These are phyloP conservation scores for Peromyscus eremicus DNA, from an alignment of 2,797 vertebrate genomes.

Conservation along the genomic window DNA sequence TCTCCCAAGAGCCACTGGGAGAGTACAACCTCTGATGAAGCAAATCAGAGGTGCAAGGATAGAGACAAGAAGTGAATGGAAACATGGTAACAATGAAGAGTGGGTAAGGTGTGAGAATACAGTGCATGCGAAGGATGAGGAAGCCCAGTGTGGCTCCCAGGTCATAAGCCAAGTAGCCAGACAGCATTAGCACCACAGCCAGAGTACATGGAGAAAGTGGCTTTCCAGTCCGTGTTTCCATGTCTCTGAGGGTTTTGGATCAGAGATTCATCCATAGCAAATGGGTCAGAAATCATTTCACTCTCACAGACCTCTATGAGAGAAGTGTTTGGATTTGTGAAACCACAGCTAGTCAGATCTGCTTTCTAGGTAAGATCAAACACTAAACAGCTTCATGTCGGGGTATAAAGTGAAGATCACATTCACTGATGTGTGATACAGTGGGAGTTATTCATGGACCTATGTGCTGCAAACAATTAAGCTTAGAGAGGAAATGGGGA, in stretches of 20 bases:
- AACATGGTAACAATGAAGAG: neutral
- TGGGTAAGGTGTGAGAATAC: neutral
- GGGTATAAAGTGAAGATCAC: neutral
- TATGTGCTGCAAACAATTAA: neutral
- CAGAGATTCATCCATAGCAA: neutral
- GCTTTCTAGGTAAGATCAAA: neutral
- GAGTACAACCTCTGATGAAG: neutral
- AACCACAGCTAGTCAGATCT: neutral
- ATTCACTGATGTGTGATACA: neutral
- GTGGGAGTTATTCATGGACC: neutral
- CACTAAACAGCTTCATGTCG: neutral
- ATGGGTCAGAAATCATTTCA: neutral
- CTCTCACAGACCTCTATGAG: neutral
- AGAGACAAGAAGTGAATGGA: neutral
- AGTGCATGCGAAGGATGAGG: neutral
- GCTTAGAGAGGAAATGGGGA: neutral
- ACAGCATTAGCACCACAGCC: neutral
- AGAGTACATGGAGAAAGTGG: neutral
- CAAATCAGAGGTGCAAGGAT: neutral
- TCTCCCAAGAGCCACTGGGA: neutral
- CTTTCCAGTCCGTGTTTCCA: neutral
- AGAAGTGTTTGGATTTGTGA: neutral
- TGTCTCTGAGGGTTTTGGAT: neutral
- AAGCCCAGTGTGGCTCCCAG: neutral
- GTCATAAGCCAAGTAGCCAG: neutral